Evolutionary conservation across 2,113 vertebrate genomes (phyloP).

Genomic region (Phalacrocorax aristotelis): DNA sequence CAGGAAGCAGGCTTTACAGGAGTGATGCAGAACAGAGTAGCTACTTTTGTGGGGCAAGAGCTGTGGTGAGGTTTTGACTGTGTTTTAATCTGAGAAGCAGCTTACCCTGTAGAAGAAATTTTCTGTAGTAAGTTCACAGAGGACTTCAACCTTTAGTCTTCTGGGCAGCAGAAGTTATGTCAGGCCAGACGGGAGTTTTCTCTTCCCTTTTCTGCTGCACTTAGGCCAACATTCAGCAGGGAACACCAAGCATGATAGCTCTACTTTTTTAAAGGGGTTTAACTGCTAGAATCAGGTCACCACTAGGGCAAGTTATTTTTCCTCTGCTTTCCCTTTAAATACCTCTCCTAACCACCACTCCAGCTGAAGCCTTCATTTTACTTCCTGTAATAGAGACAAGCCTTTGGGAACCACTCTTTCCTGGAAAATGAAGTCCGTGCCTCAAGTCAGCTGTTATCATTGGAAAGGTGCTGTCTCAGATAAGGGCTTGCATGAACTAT

Average conservation of each 20-base stretch:
- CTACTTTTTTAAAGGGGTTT: not conserved
- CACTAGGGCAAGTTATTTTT: not conserved
- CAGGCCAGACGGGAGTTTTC: not conserved
- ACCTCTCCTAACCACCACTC: not conserved
- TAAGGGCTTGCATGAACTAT: not conserved
- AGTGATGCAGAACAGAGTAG: not conserved
- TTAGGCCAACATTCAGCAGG: not conserved
- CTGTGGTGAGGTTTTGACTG: not conserved
- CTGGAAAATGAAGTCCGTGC: not conserved
- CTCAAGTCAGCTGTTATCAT: not conserved
- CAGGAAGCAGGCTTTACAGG: not conserved
- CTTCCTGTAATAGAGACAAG: not conserved
- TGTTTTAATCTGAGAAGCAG: not conserved
- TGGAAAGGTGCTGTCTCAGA: conserved; percentile 15
- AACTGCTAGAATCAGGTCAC: not conserved
- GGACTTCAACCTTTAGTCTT: not conserved
- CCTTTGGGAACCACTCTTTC: conserved; percentile 30
- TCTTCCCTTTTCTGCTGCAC: not conserved
- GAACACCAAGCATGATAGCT: fast-evolving
- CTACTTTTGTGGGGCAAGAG: not conserved
- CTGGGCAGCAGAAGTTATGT: not conserved
- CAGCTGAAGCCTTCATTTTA: not conserved
- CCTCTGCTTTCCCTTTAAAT: not conserved
- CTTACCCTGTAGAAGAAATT: not conserved
- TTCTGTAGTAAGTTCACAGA: not conserved